Evolutionary conservation across 2,113 vertebrate species (phyloP).

Genomic region (Cairina moschata): DNA sequence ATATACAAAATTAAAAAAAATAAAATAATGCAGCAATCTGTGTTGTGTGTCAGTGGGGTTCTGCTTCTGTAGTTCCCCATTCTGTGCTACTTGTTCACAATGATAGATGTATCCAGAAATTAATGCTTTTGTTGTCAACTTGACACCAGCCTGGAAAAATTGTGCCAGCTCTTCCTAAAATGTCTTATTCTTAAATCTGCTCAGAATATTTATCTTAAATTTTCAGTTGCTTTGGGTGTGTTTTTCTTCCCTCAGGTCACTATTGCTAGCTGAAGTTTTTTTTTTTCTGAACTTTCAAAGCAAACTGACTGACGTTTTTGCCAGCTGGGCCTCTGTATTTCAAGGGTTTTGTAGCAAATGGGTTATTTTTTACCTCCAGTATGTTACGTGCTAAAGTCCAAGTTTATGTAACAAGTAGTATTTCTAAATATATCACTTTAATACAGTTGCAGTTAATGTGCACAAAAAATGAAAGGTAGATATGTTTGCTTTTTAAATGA

Average conservation of each 20-base stretch:
- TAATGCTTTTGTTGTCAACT: neutral
- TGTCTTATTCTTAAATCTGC: neutral
- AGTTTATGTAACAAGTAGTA: neutral
- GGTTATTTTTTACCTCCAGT: neutral
- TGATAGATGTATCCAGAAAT: neutral
- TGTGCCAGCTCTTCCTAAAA: neutral
- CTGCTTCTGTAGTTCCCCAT: neutral
- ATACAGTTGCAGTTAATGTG: neutral
- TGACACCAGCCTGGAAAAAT: neutral
- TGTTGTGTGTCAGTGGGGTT: neutral
- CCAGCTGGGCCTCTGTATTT: neutral
- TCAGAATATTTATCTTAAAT: neutral
- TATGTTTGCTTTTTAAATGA: neutral
- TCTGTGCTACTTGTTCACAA: neutral
- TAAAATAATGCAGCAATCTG: neutral
- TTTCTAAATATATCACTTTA: neutral
- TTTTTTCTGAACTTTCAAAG: neutral
- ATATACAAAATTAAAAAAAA: too few species aligned
- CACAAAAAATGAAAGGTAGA: neutral
- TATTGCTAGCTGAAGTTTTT: neutral
- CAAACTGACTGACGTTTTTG: neutral
- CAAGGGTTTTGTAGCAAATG: neutral
- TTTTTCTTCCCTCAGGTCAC: neutral
- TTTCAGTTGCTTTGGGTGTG: neutral
- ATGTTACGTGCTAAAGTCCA: neutral